Percentiles rank a stretch among this genome's conserved stretches.
Conservation (phyloP, 2,797 vertebrate genomes). For the Gymnothorax reevesii region DNA sequence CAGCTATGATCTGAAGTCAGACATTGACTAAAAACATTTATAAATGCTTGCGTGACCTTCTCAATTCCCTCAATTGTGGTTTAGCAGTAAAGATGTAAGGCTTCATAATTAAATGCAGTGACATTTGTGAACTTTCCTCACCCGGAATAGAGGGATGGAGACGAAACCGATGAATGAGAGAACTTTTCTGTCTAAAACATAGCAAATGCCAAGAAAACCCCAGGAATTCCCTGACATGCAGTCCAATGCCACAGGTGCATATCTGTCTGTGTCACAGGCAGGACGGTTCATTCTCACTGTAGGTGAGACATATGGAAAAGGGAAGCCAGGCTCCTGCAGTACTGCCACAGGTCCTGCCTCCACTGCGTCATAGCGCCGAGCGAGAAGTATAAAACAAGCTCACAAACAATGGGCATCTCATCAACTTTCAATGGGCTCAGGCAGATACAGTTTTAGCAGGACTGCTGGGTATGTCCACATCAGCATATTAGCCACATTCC, state of each 20-base stretch:
- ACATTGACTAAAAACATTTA: background rate
- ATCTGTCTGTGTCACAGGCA: background rate
- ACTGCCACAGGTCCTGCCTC: constrained; percentile 35
- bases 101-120: constrained; percentile 54
- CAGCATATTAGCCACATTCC: background rate
- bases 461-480: constrained; percentile 13
- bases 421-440: constrained; percentile 19
- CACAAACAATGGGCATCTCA: background rate
- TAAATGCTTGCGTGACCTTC: constrained; percentile 29
- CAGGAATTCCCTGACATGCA: constrained; percentile 42
- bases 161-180: constrained; percentile 25
- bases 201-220: constrained; percentile 44
- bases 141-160: constrained; percentile 25
- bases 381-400: background rate
- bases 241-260: constrained; percentile 47
- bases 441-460: constrained; percentile 21
- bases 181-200: constrained; percentile 34
- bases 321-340: constrained; percentile 7
- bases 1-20: background rate
- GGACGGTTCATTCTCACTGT: too few relatives aligned
- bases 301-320: background rate
- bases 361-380: constrained; percentile 40
- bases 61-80: constrained; percentile 49
- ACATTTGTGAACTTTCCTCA: constrained; percentile 52
- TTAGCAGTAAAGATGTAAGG: constrained; percentile 52